Conservation (phyloP, 2,888 invertebrate species). For the Gymnoscelis rufifasciata region DNA sequence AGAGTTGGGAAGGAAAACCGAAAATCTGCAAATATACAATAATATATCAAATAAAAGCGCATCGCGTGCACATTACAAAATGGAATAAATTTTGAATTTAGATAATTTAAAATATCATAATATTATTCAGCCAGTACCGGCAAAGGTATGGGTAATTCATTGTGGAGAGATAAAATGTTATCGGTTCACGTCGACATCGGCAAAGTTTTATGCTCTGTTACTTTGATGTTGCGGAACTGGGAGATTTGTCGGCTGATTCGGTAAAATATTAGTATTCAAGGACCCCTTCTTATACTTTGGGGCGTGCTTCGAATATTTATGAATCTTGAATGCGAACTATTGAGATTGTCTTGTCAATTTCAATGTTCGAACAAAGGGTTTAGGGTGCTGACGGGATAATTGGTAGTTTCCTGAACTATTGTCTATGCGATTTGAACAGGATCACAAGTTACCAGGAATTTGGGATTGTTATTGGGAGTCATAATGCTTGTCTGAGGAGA, state of each 20-base stretch:
- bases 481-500: no score
- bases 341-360: slow-evolving; percentile 16
- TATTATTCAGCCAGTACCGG: not conserved
- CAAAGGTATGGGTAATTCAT: slow-evolving; percentile 31
- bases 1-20: no score
- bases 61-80: no score
- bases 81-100: no score
- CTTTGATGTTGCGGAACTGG: slow-evolving; percentile 27
- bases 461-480: no score
- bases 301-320: slow-evolving; percentile 15
- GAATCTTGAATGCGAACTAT: slow-evolving; percentile 2
- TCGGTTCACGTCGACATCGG: slow-evolving; percentile 36
- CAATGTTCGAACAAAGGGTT: not conserved
- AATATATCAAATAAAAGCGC: no score
- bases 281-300: slow-evolving; percentile 16
- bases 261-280: slow-evolving; percentile 19
- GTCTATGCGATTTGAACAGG: no score
- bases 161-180: slow-evolving; percentile 43
- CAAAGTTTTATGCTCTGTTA: slow-evolving; percentile 35
- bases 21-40: no score
- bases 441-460: no score
- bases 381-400: not conserved
- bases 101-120: no score
- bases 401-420: not conserved
- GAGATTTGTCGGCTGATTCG: slow-evolving; percentile 24